Base-by-base conservation (phyloP, 2,797 vertebrate species). In the Mormyrus hasselquistii region DNA sequence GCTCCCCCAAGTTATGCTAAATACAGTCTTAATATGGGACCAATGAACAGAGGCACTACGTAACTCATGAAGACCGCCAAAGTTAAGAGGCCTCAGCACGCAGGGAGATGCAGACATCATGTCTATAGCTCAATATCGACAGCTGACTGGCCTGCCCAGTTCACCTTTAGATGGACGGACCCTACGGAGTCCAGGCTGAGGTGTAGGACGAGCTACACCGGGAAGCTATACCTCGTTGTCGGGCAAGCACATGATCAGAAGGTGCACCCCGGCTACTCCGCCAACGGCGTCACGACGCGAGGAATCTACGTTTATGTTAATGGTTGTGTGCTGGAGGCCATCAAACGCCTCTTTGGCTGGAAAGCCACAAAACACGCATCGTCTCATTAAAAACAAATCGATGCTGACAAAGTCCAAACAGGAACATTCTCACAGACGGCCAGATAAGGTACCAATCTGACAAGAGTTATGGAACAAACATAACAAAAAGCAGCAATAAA, bases 161-260 rank as follows among this genome's bases (percentile, higher is more conserved):
- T 92, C 87, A 87, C 90, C 92, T 94, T 92, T 94, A 76, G 34
- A n/a, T 8, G 16, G 73, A 79, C 0, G 16, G 38, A 44, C 73
- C 38, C 73, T 79, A 41, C 1, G 1, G 69, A 44, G 73, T 79
- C 29, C 29, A 14, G 65, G 10, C 3, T n/a, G 62, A 69, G 62
- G 38, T 44, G 7, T 19, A n/a, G 7, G 16, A 44, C 16, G 38
- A 69, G 65, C 65, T 69, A 34, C 12, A 3, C 0, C 6, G 0
- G 14, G 29, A 76, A 19, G 34, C 34, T 8, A 5, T 6, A 76
- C 12, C 69, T 38, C 73, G 38, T 14, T n/a, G 73, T 7, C 34
- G 4, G 73, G 41, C 14, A 79, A n/a, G 34, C 73, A 79, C 34
- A 44, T 16, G 38, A 41, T 38, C 73, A 79, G 5, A 16, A 38